phyloP scores from a whole-genome alignment of 92 coral and sea anemone species.

The Montipora capitata region DNA sequence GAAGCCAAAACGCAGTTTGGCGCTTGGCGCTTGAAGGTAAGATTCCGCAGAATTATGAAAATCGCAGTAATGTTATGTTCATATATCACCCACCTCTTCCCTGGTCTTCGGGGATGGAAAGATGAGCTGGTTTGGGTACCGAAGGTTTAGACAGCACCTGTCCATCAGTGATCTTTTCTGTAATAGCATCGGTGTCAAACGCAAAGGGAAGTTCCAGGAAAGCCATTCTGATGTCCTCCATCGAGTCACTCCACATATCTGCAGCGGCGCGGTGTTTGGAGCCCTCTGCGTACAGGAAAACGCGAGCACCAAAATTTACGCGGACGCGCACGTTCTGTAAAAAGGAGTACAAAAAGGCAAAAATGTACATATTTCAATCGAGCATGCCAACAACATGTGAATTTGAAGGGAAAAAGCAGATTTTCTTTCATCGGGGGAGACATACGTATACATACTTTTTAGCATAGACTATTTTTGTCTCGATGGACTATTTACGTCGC shows the following conservation, averaged over 20 bases:
- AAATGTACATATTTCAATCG: background rate
- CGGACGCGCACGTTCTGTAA: slow-evolving; percentile 87
- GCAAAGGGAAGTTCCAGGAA: slow-evolving; percentile 89
- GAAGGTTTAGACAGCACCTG: slow-evolving; percentile 36
- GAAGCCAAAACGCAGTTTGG: no score
- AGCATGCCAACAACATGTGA: background rate
- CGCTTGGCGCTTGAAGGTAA: no score
- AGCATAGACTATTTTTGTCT: no score
- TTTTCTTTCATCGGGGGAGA: no score
- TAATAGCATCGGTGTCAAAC: slow-evolving; percentile 43
- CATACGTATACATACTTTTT: no score
- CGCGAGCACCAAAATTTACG: slow-evolving; percentile 90
- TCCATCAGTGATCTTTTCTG: slow-evolving; percentile 53
- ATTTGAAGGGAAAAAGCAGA: background rate
- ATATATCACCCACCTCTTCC: slow-evolving; percentile 17
- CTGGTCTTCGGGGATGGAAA: slow-evolving; percentile 18
- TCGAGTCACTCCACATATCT: slow-evolving; percentile 81
- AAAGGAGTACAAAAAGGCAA: background rate
- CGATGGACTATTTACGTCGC: no score
- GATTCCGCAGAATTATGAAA: no score
- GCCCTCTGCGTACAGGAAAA: slow-evolving; percentile 91
- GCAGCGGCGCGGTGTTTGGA: slow-evolving; percentile 89
- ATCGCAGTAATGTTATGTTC: background rate
- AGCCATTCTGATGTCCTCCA: slow-evolving; percentile 83
- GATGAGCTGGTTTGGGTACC: slow-evolving; percentile 33